These are phyloP conservation scores for Bombycilla garrulus DNA, from an alignment of 2,113 vertebrate genomes.

Conservation along the genomic window DNA sequence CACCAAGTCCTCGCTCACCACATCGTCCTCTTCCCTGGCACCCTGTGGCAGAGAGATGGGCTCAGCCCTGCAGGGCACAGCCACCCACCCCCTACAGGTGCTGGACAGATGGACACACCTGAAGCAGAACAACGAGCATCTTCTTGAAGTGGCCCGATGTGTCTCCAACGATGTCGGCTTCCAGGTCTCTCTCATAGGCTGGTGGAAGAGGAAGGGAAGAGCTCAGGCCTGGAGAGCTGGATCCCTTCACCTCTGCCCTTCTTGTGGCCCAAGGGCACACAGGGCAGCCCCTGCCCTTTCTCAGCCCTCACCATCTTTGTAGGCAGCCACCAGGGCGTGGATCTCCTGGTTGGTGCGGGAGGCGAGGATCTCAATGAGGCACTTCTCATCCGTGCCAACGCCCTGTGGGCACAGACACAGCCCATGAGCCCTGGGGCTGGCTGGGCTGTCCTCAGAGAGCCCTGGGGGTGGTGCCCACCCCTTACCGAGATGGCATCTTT, in stretches of 20 bases:
- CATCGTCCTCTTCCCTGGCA: constrained; percentile 87
- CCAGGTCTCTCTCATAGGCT: constrained; percentile 89
- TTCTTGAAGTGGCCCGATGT: constrained; percentile 97
- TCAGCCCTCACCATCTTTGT: constrained; percentile 85
- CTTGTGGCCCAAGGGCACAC: background rate
- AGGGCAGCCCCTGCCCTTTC: background rate
- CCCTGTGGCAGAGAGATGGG: constrained; percentile 73
- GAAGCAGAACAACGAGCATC: constrained; percentile 93
- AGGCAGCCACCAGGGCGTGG: constrained; percentile 83
- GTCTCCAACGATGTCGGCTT: constrained; percentile 83
- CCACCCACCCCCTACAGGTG: background rate
- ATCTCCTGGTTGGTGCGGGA: constrained; percentile 91
- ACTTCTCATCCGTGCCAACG: constrained; percentile 88
- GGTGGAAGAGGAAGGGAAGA: background rate
- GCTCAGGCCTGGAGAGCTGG: background rate
- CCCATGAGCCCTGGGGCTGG: background rate
- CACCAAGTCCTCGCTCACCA: constrained; percentile 89
- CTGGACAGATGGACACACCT: constrained; percentile 73
- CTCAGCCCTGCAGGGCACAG: background rate
- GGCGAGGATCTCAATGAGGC: constrained; percentile 91
- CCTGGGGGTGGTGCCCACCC: background rate
- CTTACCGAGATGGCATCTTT: constrained; percentile 90
- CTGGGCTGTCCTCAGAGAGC: fast-evolving
- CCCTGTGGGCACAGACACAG: constrained; percentile 72
- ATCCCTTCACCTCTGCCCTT: background rate